Evolutionary conservation across 2,888 invertebrate species (phyloP).

Genomic region (Epinotia brunnichana): DNA sequence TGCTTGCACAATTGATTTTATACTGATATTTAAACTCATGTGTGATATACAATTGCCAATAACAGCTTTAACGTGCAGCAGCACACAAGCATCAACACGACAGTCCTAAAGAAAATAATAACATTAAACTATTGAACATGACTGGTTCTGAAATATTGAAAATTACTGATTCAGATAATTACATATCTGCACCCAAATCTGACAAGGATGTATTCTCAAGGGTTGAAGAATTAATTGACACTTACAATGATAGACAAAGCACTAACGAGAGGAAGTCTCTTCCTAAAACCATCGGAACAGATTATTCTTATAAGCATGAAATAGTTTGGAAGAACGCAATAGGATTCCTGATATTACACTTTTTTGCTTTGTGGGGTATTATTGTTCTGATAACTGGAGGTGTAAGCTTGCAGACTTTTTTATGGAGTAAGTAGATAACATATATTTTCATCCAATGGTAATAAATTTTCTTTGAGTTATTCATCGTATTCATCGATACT

Average conservation of each 20-base stretch:
- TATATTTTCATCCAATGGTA: background rate
- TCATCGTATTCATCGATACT: background rate
- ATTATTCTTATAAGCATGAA: constrained; percentile 71
- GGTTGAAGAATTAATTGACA: background rate
- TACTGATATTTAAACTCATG: constrained; percentile 23
- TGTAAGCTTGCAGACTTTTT: constrained; percentile 46
- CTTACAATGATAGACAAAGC: background rate
- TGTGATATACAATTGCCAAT: background rate
- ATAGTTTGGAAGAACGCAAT: constrained; percentile 87
- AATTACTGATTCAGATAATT: constrained; percentile 40
- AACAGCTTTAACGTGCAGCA: too few relatives aligned
- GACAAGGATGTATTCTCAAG: constrained; percentile 20
- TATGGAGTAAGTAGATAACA: constrained; percentile 45
- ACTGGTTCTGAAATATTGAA: background rate
- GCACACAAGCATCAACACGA: background rate
- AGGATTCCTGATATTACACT: constrained; percentile 82
- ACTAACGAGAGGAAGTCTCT: constrained; percentile 39
- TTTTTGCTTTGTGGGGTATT: constrained; percentile 73
- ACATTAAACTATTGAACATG: background rate
- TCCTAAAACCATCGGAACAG: constrained; percentile 62
- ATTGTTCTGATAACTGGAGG: constrained; percentile 55
- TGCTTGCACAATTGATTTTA: constrained; percentile 14
- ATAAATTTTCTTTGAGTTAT: background rate
- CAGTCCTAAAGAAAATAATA: background rate
- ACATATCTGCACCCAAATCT: constrained; percentile 8